Evolutionary conservation across 30 jellyfish, hydroid and myxozoan genomes (phyloP), one percentile per base, ranked within the genome.

Genomic region (Phacellophora camtschatica): DNA sequence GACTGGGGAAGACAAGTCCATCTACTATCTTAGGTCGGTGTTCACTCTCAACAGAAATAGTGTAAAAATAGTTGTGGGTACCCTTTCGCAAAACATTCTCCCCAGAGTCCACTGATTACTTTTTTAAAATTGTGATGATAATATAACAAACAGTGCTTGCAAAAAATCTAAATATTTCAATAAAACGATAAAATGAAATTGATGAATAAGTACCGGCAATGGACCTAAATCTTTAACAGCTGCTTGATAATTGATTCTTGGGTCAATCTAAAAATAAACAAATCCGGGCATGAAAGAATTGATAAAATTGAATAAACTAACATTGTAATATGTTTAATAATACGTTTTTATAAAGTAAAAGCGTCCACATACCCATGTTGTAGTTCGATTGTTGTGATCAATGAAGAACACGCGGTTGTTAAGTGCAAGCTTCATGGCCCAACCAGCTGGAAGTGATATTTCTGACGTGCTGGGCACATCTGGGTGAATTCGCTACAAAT

Each of bases 381-480:
- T 94, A 24, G 80, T 82, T 29, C 99, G 82, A 9, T 63, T 84
- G 79, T 94, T 94, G 82, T 94, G 99, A 62, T 94, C 95, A 31
- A 94, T 88, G 87, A 94, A 94, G 74, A 94, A 94, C 9, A 94
- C 99, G 23, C 99, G 94, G 31, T 78, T 83, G 69, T 94, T 94
- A 9, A 96, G 93, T 10, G 99, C 97, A 6, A 74, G 85, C 58
- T 94, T 97, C 99, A 94, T 94, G 22, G 97, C 99, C 99, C 99
- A 94, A 23, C 99, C 99, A 0, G 99, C 87, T 46, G 97, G 97
- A 34, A 94, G 82, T 4, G 96, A 89, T 11, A 82, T 88, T 50
- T 94, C 99, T 8, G 82, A 62, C 1, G 77, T 90, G 58, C 99
- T 94, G 22, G 99, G 99, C 3, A 94, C 95, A 69, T 94, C 97